Conservation (phyloP, 2,113 vertebrate genomes). For the Podarcis muralis region DNA sequence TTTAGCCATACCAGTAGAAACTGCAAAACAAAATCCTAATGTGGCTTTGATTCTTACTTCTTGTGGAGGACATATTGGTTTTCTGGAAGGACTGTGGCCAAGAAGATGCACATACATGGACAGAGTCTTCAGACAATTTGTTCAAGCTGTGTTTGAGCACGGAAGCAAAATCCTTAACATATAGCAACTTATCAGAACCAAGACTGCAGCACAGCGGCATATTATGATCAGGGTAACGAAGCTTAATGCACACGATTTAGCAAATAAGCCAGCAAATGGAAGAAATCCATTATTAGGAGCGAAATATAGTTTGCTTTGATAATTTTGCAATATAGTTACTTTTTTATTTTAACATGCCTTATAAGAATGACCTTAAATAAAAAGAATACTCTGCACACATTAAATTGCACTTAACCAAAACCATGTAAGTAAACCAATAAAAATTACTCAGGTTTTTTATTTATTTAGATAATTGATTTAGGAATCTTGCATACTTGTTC, state of each 20-base stretch:
- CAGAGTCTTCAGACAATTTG: constrained; percentile 96
- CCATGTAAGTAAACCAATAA: constrained; percentile 64
- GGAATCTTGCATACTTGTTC: constrained; percentile 60
- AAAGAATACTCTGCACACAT: constrained; percentile 67
- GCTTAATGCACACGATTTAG: constrained; percentile 72
- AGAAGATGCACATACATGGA: constrained; percentile 97
- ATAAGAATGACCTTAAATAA: constrained; percentile 80
- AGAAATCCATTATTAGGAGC: constrained; percentile 69
- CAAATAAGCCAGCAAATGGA: constrained; percentile 71
- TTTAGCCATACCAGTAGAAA: constrained; percentile 92
- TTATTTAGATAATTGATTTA: constrained; percentile 67
- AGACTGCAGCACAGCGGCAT: constrained; percentile 45
- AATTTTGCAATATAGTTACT: constrained; percentile 60
- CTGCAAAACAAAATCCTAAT: constrained; percentile 96
- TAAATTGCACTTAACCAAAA: constrained; percentile 78
- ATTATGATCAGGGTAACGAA: constrained; percentile 62
- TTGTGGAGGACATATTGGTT: constrained; percentile 96
- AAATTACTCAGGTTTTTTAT: constrained; percentile 78
- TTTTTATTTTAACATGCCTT: constrained; percentile 82
- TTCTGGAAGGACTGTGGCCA: constrained; percentile 97
- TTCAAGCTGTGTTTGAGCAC: constrained; percentile 91
- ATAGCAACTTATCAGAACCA: constrained; percentile 61
- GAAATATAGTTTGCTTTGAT: constrained; percentile 73
- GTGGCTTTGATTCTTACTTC: constrained; percentile 93
- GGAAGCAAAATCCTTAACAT: constrained; percentile 80